Percentiles rank a stretch among this genome's conserved stretches.
These are phyloP conservation scores for Caloenas nicobarica DNA, from an alignment of 2,113 vertebrate genomes.

Conservation along the genomic window DNA sequence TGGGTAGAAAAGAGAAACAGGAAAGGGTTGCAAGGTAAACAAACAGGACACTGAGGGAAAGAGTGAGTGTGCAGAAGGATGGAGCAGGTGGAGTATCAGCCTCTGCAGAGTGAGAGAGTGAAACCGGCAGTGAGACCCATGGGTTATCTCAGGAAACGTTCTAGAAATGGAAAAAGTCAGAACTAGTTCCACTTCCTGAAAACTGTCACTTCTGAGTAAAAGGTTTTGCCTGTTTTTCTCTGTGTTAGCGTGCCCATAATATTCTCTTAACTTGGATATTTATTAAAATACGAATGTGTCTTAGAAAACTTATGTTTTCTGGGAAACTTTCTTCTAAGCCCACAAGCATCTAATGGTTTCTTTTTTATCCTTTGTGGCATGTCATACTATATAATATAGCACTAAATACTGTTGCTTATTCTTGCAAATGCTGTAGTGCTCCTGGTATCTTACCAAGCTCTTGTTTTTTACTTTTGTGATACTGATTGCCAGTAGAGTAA, in stretches of 20 bases:
- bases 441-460: background rate
- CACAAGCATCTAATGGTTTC: background rate
- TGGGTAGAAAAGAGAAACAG: background rate
- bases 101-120: no score
- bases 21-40: background rate
- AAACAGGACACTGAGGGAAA: background rate
- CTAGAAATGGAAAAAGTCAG: background rate
- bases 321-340: background rate
- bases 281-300: background rate
- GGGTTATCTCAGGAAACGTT: background rate
- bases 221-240: background rate
- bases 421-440: background rate
- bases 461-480: background rate
- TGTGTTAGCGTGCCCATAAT: background rate
- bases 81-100: background rate
- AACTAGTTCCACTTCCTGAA: background rate
- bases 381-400: rapidly evolving
- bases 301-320: background rate
- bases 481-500: background rate
- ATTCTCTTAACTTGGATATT: background rate
- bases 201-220: rapidly evolving
- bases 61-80: background rate
- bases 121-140: rapidly evolving
- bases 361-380: background rate
- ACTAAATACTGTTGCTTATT: background rate